Percentiles rank a stretch among this genome's conserved stretches.
Evolutionary conservation across 2,888 invertebrate genomes (phyloP).

Genomic region (Exephanes ischioxanthus): DNA sequence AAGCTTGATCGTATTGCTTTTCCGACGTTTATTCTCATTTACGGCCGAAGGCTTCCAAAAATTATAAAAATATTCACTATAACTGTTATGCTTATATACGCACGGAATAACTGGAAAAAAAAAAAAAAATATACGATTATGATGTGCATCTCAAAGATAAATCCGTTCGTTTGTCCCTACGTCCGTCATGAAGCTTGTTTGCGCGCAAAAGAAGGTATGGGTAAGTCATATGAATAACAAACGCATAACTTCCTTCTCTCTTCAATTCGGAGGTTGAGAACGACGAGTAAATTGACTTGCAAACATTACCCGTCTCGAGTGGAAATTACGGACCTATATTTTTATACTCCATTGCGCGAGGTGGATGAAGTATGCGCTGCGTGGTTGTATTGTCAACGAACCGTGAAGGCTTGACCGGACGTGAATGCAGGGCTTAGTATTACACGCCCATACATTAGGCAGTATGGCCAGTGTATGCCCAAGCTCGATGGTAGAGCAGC

Average conservation of each 20-base stretch:
- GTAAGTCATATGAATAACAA: not conserved
- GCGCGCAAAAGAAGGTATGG: not conserved
- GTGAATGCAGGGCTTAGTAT: slow-evolving; percentile 8
- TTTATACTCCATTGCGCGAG: not conserved
- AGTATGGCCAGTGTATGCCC: not conserved
- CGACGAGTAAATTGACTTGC: not conserved
- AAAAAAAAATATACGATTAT: not conserved
- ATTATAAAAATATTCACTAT: too few relatives aligned
- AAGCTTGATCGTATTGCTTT: too few relatives aligned
- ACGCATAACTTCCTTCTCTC: not conserved
- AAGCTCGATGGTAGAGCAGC: not conserved
- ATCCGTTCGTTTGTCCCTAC: too few relatives aligned
- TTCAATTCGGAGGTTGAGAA: not conserved
- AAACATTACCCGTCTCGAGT: too few relatives aligned
- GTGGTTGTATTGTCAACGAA: slow-evolving; percentile 11
- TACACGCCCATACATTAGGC: slow-evolving; percentile 16
- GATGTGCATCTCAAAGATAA: not conserved
- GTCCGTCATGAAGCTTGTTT: too few relatives aligned
- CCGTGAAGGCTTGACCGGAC: slow-evolving; percentile 11
- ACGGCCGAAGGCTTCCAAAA: too few relatives aligned
- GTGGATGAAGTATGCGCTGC: not conserved
- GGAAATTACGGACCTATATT: slow-evolving; percentile 33
- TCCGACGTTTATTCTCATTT: too few relatives aligned
- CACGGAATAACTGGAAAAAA: not conserved
- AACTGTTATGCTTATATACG: too few relatives aligned